Base-by-base conservation (phyloP, 2,113 vertebrate species). In the Danionella cerebrum region DNA sequence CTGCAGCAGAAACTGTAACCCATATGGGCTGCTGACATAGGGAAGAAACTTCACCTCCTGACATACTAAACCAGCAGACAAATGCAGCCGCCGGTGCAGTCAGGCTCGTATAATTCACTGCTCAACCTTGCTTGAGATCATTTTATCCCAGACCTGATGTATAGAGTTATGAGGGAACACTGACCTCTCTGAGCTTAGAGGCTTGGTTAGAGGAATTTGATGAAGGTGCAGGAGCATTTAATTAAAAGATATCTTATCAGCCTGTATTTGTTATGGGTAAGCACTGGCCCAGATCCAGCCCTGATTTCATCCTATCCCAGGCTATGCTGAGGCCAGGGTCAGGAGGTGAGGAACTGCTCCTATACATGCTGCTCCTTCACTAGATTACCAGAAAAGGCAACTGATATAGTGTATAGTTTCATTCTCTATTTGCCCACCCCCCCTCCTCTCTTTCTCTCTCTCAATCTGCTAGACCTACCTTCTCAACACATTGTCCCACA, bases 161-260 rank as follows among this genome's bases (percentile, higher is more conserved):
- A 76, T 80, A 73, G 67, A 82, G 77, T 85, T 82, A 83, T 79
- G 75, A 82, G 67, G 79, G 80, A 78, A 77, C 74, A 60, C 80
- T 80, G 74, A 83, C 85, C 82, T 79, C 72, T 42, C 54, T 60
- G 42, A 48, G 66, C 55, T 76, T 71, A 70, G 68, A 74, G 69
- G 72, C 82, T 69, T 88, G 88, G 84, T 87, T 82, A 51, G 62
- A 82, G 82, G 87, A 84, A 83, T 85, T 82, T 84, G 85, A 85
- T 83, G 81, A 86, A 86, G 82, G 79, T 87, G 80, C 86, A 83
- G 86, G 69, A 76, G 72, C 80, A 82, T 79, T 87, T 89, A 88
- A 93, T 91, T 91, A 89, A 92, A 91, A 91, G 83, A 78, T 84
- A 84, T 89, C 87, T 91, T 91, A 89, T 90, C 84, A 86, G 82